phyloP scores from a whole-genome alignment of 2,113 vertebrate genomes.

The Lampris megalopsis region DNA sequence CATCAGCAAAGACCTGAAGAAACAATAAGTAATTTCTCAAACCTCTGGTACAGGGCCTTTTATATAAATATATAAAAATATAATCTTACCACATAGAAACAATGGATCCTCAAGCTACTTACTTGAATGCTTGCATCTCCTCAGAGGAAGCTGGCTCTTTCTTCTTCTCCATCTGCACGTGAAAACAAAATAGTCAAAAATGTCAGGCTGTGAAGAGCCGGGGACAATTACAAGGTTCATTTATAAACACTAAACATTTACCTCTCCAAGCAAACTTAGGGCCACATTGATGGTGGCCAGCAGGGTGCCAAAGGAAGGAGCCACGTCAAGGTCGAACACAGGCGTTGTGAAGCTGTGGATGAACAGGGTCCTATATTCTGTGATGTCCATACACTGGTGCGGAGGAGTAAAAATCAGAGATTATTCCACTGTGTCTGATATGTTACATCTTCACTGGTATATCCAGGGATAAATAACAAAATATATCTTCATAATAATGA shows the following conservation, averaged over 20 bases:
- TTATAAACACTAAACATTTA: constrained; percentile 38
- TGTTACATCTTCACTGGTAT: too few relatives aligned
- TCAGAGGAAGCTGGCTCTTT: constrained; percentile 90
- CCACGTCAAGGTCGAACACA: constrained; percentile 93
- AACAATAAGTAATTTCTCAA: background rate
- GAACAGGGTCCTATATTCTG: constrained; percentile 93
- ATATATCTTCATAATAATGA: too few relatives aligned
- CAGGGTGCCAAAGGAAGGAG: constrained; percentile 97
- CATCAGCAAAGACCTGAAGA: constrained; percentile 91
- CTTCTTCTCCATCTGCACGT: constrained; percentile 92
- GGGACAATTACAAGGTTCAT: background rate
- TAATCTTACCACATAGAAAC: too few relatives aligned
- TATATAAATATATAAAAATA: too few relatives aligned
- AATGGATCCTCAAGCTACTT: constrained; percentile 57
- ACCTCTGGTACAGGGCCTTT: too few relatives aligned
- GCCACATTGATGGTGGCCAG: constrained; percentile 95
- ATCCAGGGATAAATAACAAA: too few relatives aligned
- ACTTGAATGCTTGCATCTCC: constrained; percentile 92
- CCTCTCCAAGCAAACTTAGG: constrained; percentile 95
- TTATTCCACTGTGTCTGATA: too few relatives aligned
- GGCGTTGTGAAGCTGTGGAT: constrained; percentile 95
- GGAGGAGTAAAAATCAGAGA: background rate
- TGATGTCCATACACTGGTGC: constrained; percentile 92
- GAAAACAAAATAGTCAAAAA: background rate
- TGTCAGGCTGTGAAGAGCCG: background rate